Evolutionary conservation across 2,797 vertebrate genomes (phyloP), one percentile per base, ranked within the genome.

Genomic region (Poeciliopsis presidionis): DNA sequence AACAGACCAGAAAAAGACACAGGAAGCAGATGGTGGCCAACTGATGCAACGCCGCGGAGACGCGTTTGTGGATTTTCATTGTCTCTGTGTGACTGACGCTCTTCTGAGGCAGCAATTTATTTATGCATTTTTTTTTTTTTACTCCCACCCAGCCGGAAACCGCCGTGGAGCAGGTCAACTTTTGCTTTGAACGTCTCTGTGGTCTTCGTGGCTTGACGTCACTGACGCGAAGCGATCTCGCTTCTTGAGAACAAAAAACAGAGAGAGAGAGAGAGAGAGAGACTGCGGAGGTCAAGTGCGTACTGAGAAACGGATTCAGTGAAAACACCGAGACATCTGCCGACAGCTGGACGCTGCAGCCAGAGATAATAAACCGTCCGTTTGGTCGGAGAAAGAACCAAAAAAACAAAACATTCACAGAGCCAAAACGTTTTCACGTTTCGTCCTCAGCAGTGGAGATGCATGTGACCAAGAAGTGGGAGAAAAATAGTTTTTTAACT

Each of bases 271-370:
- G 1, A 30, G 3, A 41, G 7, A 41, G 7, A 41, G 6, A 30
- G 9, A 5, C 28, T 16, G 28, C 2, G 2, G 1, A 13, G 57
- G 57, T 22, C 0, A 9, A 47, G 46, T 11, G 14, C 2, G 1
- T 6, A 45, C 53, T 59, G 36, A 22, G 8, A 43, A 69, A 41
- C 7, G 12, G 28, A 46, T 14, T n/a, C 49, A 33, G 28, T 57
- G 3, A 20, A 55, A 77, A 51, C 74, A 46, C 18, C 0, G 36
- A 28, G 14, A 57, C 67, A 72, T 71, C 76, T 77, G 76, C 46
- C 41, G 57, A 9, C 76, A 77, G 76, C 67, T 45, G 67, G 65
- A 46, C 25, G 41, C 9, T 16, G 8, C 4, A 43, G 18, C 76
- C 9, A 36, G 28, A 14, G 36, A 77, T 25, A 77, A 72, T 25